These are phyloP conservation scores for Merluccius polli DNA, from an alignment of 2,797 vertebrate species.

Conservation along the genomic window DNA sequence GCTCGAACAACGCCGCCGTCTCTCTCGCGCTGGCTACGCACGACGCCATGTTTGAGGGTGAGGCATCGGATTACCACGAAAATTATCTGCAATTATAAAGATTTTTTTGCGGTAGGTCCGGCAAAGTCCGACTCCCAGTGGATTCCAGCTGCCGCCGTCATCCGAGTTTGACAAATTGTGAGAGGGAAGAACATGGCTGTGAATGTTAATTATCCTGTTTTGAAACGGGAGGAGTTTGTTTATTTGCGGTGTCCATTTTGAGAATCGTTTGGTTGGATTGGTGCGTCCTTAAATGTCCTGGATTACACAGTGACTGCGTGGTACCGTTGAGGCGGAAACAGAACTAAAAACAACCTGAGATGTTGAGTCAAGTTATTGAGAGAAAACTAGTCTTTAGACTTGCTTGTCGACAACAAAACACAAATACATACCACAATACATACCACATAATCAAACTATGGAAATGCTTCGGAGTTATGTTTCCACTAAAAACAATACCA, in stretches of 20 bases:
- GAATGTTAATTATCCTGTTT: conserved; percentile 39
- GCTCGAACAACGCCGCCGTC: conserved; percentile 44
- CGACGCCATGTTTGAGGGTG: conserved; percentile 44
- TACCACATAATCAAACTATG: background rate
- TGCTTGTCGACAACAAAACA: background rate
- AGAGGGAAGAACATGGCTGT: background rate
- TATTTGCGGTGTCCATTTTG: conserved; percentile 48
- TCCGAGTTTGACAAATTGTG: background rate
- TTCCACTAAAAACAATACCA: too few relatives aligned
- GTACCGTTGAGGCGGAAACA: background rate
- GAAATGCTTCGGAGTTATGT: too few relatives aligned
- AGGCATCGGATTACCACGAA: conserved; percentile 53
- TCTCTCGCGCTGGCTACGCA: conserved; percentile 54
- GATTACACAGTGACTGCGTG: background rate
- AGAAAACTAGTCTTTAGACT: background rate
- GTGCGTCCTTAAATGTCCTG: background rate
- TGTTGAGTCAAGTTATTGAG: background rate
- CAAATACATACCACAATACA: background rate
- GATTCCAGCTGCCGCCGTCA: background rate
- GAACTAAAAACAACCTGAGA: background rate
- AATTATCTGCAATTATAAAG: conserved; percentile 50
- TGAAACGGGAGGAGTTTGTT: conserved; percentile 54
- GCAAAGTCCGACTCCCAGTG: conserved; percentile 16
- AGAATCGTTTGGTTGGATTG: conserved; percentile 7
- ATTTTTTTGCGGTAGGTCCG: conserved; percentile 37